Conservation (phyloP, 1,140 invertebrate species). For the Acromyrmex heyeri region DNA sequence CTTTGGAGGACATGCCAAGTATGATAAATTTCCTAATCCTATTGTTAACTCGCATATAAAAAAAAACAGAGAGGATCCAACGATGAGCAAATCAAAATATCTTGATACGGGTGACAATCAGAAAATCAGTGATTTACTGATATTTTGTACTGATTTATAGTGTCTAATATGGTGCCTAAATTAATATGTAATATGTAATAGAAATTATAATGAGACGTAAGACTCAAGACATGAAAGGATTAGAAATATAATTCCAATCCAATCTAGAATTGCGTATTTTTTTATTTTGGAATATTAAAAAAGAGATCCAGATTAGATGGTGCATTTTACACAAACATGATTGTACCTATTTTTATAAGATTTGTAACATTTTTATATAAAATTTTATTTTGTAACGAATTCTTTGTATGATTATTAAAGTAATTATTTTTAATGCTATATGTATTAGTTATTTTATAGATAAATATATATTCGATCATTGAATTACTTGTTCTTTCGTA, state of each 20-base stretch:
- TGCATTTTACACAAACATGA: no score
- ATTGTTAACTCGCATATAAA: constrained; percentile 10
- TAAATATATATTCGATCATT: neutral
- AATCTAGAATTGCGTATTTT: no score
- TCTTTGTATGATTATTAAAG: neutral
- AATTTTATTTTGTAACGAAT: constrained; percentile 2
- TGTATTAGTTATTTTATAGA: no score
- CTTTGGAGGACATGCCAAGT: constrained; percentile 81
- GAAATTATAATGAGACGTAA: neutral
- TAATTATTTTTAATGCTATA: neutral
- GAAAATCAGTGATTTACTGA: constrained; percentile 54
- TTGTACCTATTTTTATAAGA: neutral
- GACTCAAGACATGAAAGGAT: neutral
- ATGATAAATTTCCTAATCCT: constrained; percentile 77
- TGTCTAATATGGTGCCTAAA: neutral
- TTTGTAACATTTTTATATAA: neutral
- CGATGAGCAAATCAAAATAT: constrained; percentile 61
- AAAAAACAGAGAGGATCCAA: constrained; percentile 59
- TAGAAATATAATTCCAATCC: no score
- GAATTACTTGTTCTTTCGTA: neutral
- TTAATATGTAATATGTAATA: neutral
- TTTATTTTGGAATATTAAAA: no score
- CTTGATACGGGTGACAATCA: constrained; percentile 57
- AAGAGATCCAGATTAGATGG: neutral
- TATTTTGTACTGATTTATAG: neutral